Evolutionary conservation across 2,113 vertebrate species (phyloP).

Genomic region (Gnathonemus echidnorhynchus): DNA sequence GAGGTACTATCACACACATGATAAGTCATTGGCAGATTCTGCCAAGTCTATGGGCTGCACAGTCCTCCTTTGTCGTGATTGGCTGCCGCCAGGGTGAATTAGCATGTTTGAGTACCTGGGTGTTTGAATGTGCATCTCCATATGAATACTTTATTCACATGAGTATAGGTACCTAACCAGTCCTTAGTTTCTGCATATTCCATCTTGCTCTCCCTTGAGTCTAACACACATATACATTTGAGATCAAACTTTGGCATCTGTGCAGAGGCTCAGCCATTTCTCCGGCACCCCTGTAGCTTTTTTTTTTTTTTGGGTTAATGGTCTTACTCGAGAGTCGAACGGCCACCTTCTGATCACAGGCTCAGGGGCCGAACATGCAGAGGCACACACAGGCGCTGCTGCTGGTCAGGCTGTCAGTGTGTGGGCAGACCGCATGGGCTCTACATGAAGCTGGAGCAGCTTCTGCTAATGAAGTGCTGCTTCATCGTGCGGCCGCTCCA

Average conservation of each 20-base stretch:
- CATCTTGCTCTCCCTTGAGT: neutral
- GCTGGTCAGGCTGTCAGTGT: neutral
- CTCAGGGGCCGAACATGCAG: neutral
- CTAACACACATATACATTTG: neutral
- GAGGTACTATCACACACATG: neutral
- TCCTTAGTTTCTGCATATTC: neutral
- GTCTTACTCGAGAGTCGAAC: too few species aligned
- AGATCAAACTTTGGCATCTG: neutral
- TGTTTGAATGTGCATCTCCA: neutral
- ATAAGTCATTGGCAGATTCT: neutral
- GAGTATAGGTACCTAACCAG: neutral
- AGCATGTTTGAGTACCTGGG: neutral
- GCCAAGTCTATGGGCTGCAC: neutral
- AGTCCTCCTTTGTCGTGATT: neutral
- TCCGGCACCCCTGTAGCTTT: too few species aligned
- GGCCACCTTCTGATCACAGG: neutral
- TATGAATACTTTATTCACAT: slow-evolving; percentile 5
- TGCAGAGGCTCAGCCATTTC: neutral
- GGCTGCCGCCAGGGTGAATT: neutral
- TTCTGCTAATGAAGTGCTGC: slow-evolving; percentile 46
- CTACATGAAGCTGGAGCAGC: slow-evolving; percentile 44
- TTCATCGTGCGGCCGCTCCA: slow-evolving; percentile 43
- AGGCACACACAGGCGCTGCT: neutral
- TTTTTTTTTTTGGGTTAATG: too few species aligned
- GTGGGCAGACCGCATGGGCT: slow-evolving; percentile 29